Evolutionary conservation across 1,140 invertebrate genomes (phyloP).

Genomic region (Papilio helenus): DNA sequence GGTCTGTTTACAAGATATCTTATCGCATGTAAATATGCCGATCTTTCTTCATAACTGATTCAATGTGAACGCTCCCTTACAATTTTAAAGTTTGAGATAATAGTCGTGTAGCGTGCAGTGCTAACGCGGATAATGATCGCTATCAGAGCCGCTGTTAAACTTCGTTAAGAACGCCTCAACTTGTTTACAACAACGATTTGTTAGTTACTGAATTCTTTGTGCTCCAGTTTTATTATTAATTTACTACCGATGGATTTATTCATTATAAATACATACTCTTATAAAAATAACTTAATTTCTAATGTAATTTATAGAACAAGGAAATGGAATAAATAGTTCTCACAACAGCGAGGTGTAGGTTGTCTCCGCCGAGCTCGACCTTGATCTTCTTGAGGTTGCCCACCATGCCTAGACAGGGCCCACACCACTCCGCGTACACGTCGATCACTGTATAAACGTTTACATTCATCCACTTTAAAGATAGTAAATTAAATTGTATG

Average conservation of each 20-base stretch:
- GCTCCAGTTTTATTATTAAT: neutral
- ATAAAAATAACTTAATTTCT: too few relatives aligned
- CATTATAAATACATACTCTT: neutral
- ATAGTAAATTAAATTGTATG: too few relatives aligned
- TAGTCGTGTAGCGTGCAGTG: neutral
- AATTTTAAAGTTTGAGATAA: neutral
- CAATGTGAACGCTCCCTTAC: neutral
- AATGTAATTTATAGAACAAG: too few relatives aligned
- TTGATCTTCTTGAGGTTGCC: constrained; percentile 94
- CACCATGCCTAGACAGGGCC: constrained; percentile 93
- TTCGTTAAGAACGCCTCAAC: constrained; percentile 15
- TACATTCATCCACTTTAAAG: too few relatives aligned
- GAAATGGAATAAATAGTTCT: constrained; percentile 54
- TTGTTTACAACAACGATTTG: constrained; percentile 3
- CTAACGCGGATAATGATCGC: neutral
- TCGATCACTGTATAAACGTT: constrained; percentile 87
- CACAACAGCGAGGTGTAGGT: constrained; percentile 91
- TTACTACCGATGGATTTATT: neutral
- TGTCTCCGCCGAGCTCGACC: constrained; percentile 93
- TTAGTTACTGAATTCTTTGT: neutral
- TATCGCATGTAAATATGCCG: neutral
- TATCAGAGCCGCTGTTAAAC: neutral
- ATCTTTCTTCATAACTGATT: constrained; percentile 1
- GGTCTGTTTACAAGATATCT: neutral
- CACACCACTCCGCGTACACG: constrained; percentile 96